Evolutionary conservation across 2,113 vertebrate species (phyloP).

Genomic region (Thamnaconus septentrionalis): DNA sequence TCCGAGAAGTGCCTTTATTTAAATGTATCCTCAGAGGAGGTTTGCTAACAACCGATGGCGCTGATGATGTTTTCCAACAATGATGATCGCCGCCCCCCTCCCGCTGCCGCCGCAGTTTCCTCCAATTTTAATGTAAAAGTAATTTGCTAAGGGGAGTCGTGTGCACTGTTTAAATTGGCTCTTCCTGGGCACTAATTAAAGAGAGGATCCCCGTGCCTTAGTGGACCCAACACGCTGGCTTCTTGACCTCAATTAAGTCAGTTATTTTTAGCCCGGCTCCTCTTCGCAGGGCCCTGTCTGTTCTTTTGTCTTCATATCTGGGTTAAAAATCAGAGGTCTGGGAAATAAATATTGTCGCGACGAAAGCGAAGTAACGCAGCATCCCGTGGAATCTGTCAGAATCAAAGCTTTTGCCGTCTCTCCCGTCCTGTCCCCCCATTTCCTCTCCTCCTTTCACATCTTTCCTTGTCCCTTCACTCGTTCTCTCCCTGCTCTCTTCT

Average conservation of each 20-base stretch:
- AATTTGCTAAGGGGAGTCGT: slow-evolving; percentile 72
- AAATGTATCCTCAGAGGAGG: slow-evolving; percentile 48
- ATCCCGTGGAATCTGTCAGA: background rate
- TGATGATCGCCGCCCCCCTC: slow-evolving; percentile 38
- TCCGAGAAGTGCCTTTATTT: slow-evolving; percentile 25
- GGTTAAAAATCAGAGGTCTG: slow-evolving; percentile 43
- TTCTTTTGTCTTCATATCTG: slow-evolving; percentile 51
- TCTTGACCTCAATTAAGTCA: slow-evolving; percentile 79
- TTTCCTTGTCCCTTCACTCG: background rate
- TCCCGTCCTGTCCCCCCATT: background rate
- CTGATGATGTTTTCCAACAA: slow-evolving; percentile 51
- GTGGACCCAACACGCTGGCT: slow-evolving; percentile 67
- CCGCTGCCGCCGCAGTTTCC: slow-evolving; percentile 14
- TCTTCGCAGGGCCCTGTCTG: slow-evolving; percentile 38
- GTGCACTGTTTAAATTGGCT: slow-evolving; percentile 76
- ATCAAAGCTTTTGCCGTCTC: background rate
- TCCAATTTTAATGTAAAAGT: slow-evolving; percentile 67
- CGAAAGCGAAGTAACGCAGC: slow-evolving; percentile 31
- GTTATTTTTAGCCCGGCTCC: slow-evolving; percentile 75
- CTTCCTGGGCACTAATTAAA: slow-evolving; percentile 82
- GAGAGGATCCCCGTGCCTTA: slow-evolving; percentile 72
- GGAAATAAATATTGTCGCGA: slow-evolving; percentile 49
- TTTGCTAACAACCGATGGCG: slow-evolving; percentile 25
- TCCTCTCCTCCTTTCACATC: background rate
- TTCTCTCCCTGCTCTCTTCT: slow-evolving; percentile 1